phyloP scores from a whole-genome alignment of 2,797 vertebrate species.

The Neosilurus mollespiculum region DNA sequence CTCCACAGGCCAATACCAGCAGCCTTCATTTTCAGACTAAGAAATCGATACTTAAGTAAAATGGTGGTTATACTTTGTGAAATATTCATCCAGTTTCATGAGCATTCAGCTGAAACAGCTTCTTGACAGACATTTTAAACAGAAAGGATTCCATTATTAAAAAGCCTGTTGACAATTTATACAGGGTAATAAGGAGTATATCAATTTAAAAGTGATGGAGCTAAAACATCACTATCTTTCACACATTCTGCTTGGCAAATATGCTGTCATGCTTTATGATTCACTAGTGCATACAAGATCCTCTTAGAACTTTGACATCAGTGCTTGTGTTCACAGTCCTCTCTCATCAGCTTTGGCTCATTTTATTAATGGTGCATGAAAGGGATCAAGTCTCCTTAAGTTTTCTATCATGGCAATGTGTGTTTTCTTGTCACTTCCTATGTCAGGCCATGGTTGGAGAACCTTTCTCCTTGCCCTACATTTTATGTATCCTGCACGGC shows the following conservation, averaged over 20 bases:
- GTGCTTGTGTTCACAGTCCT: slow-evolving; percentile 30
- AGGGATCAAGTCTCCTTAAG: slow-evolving; percentile 33
- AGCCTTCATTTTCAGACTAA: slow-evolving; percentile 69
- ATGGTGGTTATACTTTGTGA: slow-evolving; percentile 58
- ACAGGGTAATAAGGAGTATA: slow-evolving; percentile 66
- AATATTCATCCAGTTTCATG: slow-evolving; percentile 69
- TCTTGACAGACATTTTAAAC: slow-evolving; percentile 51
- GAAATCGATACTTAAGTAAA: slow-evolving; percentile 65
- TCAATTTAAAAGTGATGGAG: slow-evolving; percentile 60
- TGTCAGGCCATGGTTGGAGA: slow-evolving; percentile 64
- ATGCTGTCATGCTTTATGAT: slow-evolving; percentile 25
- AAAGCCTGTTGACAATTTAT: slow-evolving; percentile 70
- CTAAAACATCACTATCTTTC: slow-evolving; percentile 51
- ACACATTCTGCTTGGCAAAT: slow-evolving; percentile 34
- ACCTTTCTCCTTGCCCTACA: slow-evolving; percentile 54
- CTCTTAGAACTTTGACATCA: slow-evolving; percentile 41
- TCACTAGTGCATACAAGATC: slow-evolving; percentile 20
- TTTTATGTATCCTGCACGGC: slow-evolving; percentile 42
- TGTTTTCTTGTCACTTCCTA: slow-evolving; percentile 30
- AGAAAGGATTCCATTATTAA: slow-evolving; percentile 66
- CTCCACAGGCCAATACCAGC: slow-evolving; percentile 51
- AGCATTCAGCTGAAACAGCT: slow-evolving; percentile 67
- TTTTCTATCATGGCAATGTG: slow-evolving; percentile 26
- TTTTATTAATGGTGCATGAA: slow-evolving; percentile 41
- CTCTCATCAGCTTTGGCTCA: slow-evolving; percentile 33